These are phyloP conservation scores for Puffinus mauretanicus DNA, from an alignment of 2,113 vertebrate genomes.

Conservation along the genomic window DNA sequence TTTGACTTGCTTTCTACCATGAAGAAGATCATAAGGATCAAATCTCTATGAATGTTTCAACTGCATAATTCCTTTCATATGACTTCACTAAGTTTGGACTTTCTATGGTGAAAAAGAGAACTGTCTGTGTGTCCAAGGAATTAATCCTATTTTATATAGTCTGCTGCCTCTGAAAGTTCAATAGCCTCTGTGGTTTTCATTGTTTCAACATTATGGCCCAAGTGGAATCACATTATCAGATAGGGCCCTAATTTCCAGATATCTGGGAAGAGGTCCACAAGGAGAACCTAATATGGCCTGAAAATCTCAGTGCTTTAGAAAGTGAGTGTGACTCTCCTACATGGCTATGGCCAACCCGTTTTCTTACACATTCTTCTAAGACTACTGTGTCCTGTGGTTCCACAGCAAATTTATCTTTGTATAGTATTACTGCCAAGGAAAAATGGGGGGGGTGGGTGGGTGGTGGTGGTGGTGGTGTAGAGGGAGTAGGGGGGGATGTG, in stretches of 20 bases:
- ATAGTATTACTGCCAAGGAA: neutral
- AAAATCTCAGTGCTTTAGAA: neutral
- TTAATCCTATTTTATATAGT: neutral
- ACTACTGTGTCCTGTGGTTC: neutral
- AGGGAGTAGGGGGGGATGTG: neutral
- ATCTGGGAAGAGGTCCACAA: neutral
- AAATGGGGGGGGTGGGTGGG: accelerated
- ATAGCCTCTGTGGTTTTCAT: neutral
- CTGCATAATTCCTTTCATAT: neutral
- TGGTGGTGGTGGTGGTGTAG: too few species aligned
- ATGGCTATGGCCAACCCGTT: neutral
- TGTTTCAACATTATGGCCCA: neutral
- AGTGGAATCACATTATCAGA: neutral
- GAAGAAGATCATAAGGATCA: neutral
- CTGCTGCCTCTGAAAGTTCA: neutral
- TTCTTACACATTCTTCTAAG: neutral
- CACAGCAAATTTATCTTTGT: neutral
- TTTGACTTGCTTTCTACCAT: neutral
- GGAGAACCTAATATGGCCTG: neutral
- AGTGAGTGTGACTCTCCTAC: neutral
- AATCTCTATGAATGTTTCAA: neutral
- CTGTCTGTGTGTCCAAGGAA: neutral
- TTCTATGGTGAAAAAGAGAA: neutral
- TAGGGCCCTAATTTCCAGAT: neutral
- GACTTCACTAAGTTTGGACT: neutral